These are phyloP conservation scores for Ormyrus nitidulus DNA, from an alignment of 2,888 invertebrate species.

Conservation along the genomic window DNA sequence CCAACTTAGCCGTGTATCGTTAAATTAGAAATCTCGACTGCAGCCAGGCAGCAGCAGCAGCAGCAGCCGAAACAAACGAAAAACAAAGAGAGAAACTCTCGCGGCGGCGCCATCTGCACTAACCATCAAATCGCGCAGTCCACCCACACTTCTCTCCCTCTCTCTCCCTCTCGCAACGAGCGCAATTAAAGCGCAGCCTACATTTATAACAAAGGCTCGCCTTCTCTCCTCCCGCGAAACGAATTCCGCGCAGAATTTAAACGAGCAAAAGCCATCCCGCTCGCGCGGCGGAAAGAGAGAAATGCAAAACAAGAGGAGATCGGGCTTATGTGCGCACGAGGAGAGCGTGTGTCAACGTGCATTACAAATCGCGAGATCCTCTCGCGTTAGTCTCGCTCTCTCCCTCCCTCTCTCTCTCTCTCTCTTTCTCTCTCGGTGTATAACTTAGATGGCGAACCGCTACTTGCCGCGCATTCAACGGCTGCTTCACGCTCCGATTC, in stretches of 20 bases:
- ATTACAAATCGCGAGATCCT: conserved; percentile 40
- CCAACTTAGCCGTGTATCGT: background rate
- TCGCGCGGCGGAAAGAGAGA: background rate
- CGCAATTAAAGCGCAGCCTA: background rate
- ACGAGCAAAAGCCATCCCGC: background rate
- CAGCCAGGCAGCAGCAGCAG: background rate
- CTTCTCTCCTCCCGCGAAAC: too few species aligned
- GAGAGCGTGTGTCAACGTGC: conserved; percentile 21
- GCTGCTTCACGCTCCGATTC: conserved; percentile 51
- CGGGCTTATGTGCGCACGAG: background rate
- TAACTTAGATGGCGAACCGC: too few species aligned
- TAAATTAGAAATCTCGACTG: conserved; percentile 4
- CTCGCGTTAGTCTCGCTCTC: conserved; percentile 48
- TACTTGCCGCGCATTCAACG: background rate
- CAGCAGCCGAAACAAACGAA: background rate
- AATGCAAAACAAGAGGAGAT: background rate
- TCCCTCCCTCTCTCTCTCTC: background rate
- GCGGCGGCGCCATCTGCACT: background rate
- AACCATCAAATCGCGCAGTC: too few species aligned
- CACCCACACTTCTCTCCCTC: background rate
- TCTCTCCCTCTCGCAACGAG: background rate
- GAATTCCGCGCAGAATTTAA: background rate
- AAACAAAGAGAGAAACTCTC: background rate
- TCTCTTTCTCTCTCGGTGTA: too few species aligned
- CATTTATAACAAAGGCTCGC: background rate